phyloP scores from a whole-genome alignment of 2,888 invertebrate species.

The Notodonta dromedarius region DNA sequence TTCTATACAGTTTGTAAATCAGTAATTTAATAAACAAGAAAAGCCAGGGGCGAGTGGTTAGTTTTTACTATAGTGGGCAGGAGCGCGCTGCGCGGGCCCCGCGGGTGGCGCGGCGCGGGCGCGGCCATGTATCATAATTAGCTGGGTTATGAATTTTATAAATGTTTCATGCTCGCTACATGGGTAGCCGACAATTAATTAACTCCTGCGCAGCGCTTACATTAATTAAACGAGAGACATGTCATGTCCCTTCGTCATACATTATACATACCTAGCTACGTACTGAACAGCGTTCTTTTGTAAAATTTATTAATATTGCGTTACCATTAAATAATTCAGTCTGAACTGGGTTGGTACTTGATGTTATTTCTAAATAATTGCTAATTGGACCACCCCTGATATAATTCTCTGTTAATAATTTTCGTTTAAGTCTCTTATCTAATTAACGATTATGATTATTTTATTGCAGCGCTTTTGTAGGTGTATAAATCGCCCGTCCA shows the following conservation, averaged over 20 bases:
- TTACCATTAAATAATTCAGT: conserved; percentile 57
- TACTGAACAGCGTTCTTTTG: conserved; percentile 48
- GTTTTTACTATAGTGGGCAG: conserved; percentile 59
- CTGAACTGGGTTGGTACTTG: conserved; percentile 34
- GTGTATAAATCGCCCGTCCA: conserved; percentile 49
- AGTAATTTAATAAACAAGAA: conserved; percentile 60
- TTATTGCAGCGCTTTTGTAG: conserved; percentile 52
- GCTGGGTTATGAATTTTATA: conserved; percentile 81
- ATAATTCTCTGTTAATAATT: conserved; percentile 45
- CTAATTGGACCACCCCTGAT: conserved; percentile 59
- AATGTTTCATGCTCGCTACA: conserved; percentile 77
- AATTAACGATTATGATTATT: conserved; percentile 64
- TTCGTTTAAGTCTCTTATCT: conserved; percentile 45
- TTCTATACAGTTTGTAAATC: conserved; percentile 44
- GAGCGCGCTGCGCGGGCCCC: conserved; percentile 52
- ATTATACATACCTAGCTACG: conserved; percentile 61
- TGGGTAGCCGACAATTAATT: conserved; percentile 78
- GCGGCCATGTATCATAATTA: conserved; percentile 76
- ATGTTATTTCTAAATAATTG: conserved; percentile 34
- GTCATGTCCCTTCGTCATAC: conserved; percentile 70
- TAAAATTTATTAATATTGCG: conserved; percentile 63
- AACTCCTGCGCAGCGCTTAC: conserved; percentile 75
- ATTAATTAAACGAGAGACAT: conserved; percentile 75
- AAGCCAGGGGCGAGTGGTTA: conserved; percentile 54
- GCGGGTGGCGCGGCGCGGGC: conserved; percentile 74